Evolutionary conservation across 2,888 invertebrate genomes (phyloP).

Genomic region (Drosophila maculinotata): DNA sequence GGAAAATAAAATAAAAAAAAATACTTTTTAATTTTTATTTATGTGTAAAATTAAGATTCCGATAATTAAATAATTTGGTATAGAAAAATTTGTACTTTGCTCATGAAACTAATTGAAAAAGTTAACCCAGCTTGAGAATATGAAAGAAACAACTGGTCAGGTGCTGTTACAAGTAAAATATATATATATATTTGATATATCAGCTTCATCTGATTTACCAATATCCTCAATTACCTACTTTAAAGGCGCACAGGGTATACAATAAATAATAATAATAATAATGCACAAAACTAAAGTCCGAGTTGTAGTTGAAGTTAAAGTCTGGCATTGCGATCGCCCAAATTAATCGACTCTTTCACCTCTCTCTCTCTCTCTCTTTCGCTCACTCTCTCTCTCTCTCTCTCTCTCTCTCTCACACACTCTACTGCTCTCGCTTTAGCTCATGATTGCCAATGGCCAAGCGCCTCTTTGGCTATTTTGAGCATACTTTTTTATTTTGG

Average conservation of each 20-base stretch:
- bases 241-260: conserved; percentile 9
- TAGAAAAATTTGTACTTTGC: no score
- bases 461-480: conserved; percentile 64
- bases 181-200: no score
- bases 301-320: conserved; percentile 36
- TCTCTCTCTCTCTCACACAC: conserved; percentile 2
- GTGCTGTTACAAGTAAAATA: no score
- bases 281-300: conserved; percentile 50
- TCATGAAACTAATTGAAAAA: no score
- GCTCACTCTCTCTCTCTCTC: neutral
- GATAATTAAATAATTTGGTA: no score
- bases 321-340: conserved; percentile 53
- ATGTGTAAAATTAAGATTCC: no score
- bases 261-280: conserved; percentile 71
- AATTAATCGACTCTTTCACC: conserved; percentile 70
- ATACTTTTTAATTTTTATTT: no score
- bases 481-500: conserved; percentile 31
- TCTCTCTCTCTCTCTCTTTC: conserved; percentile 9
- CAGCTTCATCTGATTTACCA: no score
- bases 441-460: conserved; percentile 59
- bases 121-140: no score
- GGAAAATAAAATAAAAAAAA: no score
- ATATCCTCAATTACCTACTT: neutral
- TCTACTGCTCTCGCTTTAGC: neutral
- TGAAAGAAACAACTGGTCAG: no score